Conservation (phyloP, 2,888 invertebrate species). For the Chrysopilus asiliformis region DNA sequence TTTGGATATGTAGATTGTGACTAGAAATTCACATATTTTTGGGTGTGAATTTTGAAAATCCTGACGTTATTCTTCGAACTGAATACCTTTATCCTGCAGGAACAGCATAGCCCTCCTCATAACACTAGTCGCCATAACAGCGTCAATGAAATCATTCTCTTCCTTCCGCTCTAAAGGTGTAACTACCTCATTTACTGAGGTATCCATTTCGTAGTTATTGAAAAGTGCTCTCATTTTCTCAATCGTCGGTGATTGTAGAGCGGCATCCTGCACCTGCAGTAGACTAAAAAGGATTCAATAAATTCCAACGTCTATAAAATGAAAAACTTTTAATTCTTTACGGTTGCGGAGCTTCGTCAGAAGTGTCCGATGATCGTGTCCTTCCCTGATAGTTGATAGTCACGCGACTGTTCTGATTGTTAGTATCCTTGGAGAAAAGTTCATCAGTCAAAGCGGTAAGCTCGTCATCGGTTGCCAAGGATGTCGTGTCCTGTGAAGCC, state of each 20-base stretch:
- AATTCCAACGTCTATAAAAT: constrained; percentile 5
- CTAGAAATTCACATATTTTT: too few species aligned
- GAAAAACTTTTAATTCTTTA: constrained; percentile 36
- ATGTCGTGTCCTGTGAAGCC: too few species aligned
- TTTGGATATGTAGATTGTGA: too few species aligned
- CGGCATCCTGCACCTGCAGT: constrained; percentile 48
- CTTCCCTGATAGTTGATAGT: constrained; percentile 60
- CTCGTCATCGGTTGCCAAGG: constrained; percentile 49
- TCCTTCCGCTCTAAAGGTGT: constrained; percentile 61
- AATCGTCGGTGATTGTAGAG: constrained; percentile 47
- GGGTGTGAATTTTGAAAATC: too few species aligned
- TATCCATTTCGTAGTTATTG: constrained; percentile 75
- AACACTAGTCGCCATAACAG: constrained; percentile 59
- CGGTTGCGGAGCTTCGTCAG: constrained; percentile 63
- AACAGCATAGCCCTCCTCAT: constrained; percentile 48
- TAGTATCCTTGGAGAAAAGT: constrained; percentile 54
- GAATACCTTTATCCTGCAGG: constrained; percentile 45
- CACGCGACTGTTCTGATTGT: constrained; percentile 58
- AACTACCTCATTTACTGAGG: constrained; percentile 59
- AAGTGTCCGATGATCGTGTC: constrained; percentile 52
- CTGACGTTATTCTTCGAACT: too few species aligned
- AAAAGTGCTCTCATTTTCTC: constrained; percentile 57
- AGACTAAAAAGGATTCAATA: constrained; percentile 42
- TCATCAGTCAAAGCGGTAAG: constrained; percentile 56
- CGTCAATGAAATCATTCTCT: constrained; percentile 66